Conservation (phyloP, 2,797 vertebrate species). For the Anguilla megastoma region DNA sequence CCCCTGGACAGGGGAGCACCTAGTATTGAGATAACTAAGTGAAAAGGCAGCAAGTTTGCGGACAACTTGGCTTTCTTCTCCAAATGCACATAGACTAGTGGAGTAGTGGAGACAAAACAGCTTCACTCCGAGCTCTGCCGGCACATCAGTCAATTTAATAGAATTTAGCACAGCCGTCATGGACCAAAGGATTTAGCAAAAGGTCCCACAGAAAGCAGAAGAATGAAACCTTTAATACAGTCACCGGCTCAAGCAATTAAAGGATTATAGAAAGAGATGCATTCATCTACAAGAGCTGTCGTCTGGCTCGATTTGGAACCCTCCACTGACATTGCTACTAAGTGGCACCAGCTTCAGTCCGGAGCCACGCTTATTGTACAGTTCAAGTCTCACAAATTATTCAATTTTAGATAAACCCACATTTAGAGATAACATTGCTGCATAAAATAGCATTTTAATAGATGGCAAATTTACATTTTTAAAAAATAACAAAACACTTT, state of each 20-base stretch:
- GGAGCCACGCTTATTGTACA: background rate
- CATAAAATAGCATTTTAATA: background rate
- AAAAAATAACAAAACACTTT: background rate
- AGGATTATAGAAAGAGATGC: constrained; percentile 20
- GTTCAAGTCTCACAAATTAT: background rate
- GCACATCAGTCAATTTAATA: constrained; percentile 13
- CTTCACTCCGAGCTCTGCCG: background rate
- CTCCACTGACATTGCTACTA: constrained; percentile 7
- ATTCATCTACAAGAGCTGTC: constrained; percentile 15
- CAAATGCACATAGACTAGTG: background rate
- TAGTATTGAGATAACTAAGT: constrained; percentile 1
- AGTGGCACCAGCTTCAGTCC: background rate
- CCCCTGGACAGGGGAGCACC: background rate
- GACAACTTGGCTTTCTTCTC: background rate
- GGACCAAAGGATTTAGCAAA: constrained; percentile 8
- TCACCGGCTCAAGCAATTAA: constrained; percentile 22
- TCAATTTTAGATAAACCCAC: background rate
- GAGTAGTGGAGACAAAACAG: background rate
- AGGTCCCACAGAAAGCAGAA: constrained; percentile 22
- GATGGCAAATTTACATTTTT: background rate
- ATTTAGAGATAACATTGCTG: background rate
- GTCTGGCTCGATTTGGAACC: background rate
- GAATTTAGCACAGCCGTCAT: constrained; percentile 15
- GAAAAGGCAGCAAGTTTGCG: constrained; percentile 10
- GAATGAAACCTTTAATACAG: constrained; percentile 24